Percentiles rank a stretch among this genome's conserved stretches.
Evolutionary conservation across 1,140 invertebrate genomes (phyloP).

Genomic region (Drosophila teissieri): DNA sequence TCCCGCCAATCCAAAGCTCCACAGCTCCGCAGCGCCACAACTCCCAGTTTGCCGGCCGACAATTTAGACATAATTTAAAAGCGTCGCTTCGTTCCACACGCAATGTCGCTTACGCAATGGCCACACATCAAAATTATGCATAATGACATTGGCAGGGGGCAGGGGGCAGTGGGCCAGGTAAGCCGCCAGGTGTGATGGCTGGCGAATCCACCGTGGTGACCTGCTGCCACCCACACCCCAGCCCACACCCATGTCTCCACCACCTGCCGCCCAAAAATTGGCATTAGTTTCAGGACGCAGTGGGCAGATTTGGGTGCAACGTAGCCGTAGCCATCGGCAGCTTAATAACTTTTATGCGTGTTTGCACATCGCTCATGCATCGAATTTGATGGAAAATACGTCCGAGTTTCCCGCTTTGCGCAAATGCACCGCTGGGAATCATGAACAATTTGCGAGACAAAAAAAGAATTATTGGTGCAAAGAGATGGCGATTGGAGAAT

Average conservation of each 20-base stretch:
- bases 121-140: constrained; percentile 75
- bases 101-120: constrained; percentile 71
- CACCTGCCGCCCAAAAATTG: constrained; percentile 58
- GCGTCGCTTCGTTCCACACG: constrained; percentile 26
- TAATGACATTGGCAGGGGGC: constrained; percentile 17
- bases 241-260: background rate
- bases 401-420: background rate
- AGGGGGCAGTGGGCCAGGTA: constrained; percentile 15
- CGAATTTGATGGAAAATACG: constrained; percentile 60
- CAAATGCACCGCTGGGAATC: constrained; percentile 3
- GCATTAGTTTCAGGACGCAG: constrained; percentile 59
- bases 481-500: constrained; percentile 27
- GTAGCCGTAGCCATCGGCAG: constrained; percentile 57
- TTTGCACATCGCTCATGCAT: constrained; percentile 71
- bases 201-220: background rate
- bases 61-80: constrained; percentile 74
- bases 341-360: constrained; percentile 81
- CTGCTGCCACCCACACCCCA: too few species aligned
- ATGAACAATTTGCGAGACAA: constrained; percentile 10
- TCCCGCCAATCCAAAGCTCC: background rate
- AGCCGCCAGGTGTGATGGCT: constrained; percentile 16
- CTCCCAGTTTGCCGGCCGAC: constrained; percentile 43
- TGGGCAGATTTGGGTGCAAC: constrained; percentile 67
- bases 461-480: constrained; percentile 10
- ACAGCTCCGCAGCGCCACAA: background rate